Percentiles rank a stretch among this genome's conserved stretches.
phyloP scores from a whole-genome alignment of 2,888 invertebrate genomes.

The Crossocerus cetratus region DNA sequence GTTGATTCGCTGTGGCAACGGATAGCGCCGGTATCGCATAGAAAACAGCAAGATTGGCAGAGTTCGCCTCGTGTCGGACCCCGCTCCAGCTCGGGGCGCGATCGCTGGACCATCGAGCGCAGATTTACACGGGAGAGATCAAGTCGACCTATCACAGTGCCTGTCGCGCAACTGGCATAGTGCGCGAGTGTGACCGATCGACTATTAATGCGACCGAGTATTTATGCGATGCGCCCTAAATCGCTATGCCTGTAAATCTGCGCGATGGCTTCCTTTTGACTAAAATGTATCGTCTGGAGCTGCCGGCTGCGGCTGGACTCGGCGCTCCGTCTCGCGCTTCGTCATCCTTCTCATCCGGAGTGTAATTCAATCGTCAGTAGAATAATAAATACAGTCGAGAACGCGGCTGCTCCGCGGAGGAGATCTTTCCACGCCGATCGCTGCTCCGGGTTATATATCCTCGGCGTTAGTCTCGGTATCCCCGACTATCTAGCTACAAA shows the following conservation, averaged over 20 bases:
- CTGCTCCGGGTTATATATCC: no score
- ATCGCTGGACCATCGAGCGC: conserved; percentile 29
- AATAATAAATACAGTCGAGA: conserved; percentile 1
- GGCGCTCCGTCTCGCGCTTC: conserved; percentile 34
- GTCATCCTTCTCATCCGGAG: conserved; percentile 16
- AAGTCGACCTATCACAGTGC: conserved; percentile 41
- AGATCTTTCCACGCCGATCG: no score
- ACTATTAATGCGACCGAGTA: conserved; percentile 15
- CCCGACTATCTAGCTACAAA: no score
- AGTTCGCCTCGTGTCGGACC: neutral
- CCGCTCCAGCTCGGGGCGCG: neutral
- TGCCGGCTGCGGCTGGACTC: conserved; percentile 27
- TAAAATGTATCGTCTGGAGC: conserved; percentile 23
- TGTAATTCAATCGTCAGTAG: neutral
- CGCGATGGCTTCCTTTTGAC: conserved; percentile 42
- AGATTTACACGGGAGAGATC: conserved; percentile 26
- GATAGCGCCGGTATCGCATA: conserved; percentile 18
- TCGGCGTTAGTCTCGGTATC: no score
- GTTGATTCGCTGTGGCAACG: conserved; percentile 4
- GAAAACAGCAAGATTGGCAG: conserved; percentile 30
- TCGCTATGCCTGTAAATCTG: conserved; percentile 31
- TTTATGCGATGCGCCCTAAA: conserved; percentile 17
- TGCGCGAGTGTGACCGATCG: conserved; percentile 28
- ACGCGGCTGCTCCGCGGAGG: neutral
- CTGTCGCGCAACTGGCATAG: conserved; percentile 8